Percentiles rank a stretch among this genome's conserved stretches.
Conservation (phyloP, 2,113 vertebrate genomes). For the Manacus vitellinus region DNA sequence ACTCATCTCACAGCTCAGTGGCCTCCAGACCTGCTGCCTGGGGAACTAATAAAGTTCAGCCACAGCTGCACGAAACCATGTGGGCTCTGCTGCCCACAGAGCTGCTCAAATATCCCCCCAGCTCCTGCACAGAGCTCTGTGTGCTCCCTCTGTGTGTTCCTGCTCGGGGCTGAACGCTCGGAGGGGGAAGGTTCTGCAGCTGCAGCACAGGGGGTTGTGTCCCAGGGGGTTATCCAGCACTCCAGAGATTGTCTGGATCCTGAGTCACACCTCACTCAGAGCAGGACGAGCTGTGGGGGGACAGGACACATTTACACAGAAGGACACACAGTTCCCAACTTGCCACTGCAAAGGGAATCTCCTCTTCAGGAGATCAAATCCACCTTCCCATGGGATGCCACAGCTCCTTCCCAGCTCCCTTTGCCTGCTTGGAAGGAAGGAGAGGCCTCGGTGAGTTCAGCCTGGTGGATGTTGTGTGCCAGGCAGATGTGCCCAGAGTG, state of each 20-base stretch:
- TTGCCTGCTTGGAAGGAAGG: neutral
- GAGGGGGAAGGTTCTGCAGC: neutral
- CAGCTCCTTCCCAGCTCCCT: neutral
- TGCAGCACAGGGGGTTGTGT: neutral
- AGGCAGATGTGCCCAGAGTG: neutral
- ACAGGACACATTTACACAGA: rapidly evolving
- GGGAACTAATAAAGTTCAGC: neutral
- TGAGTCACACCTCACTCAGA: rapidly evolving
- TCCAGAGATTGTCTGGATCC: neutral
- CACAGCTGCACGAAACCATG: neutral
- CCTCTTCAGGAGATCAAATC: neutral
- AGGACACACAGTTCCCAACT: neutral
- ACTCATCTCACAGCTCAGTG: neutral
- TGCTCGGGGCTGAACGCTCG: neutral
- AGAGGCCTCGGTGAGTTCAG: neutral
- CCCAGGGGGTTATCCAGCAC: rapidly evolving
- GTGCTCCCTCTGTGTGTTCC: neutral
- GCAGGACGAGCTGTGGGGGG: neutral
- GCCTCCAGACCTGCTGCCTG: neutral
- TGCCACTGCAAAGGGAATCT: neutral
- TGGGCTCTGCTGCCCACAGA: neutral
- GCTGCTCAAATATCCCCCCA: neutral
- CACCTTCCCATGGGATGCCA: neutral
- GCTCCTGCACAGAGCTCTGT: neutral
- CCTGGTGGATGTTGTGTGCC: neutral